Base-by-base conservation (phyloP, 2,797 vertebrate genomes). In the Antrozous pallidus region DNA sequence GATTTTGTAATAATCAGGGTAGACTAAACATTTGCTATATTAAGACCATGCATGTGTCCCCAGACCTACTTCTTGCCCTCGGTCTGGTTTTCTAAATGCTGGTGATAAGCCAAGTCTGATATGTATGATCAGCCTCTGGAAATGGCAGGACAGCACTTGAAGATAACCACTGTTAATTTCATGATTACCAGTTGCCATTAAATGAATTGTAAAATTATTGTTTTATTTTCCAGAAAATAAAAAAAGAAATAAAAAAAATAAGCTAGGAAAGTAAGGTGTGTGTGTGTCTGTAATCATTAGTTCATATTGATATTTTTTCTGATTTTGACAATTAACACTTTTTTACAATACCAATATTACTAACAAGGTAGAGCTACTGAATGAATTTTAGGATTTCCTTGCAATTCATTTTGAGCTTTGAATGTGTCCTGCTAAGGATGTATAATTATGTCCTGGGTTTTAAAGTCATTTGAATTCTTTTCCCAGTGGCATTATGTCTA, bases 1-100 rank as follows among this genome's bases (percentile, higher is more conserved):
- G 98, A 97, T 98, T 92, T 85, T 90, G 42, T 75, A 0, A 95
- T 98, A 97, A 97, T 98, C 98, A 97, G 97, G 94, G 97, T 98
- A 98, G 98, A 98, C 98, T 98, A 98, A 98, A 98, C 98, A 97
- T 99, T 99, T 97, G 98, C 98, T 98, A 98, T 71, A 98, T 96
- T 85, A 98, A 97, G 73, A 95, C 98, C 96, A 77, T 91, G 96
- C 97, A 96, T 97, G 98, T 98, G 98, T 98, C 98, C 95, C 97
- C 97, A 97, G 98, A 75, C 74, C 98, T 97, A 93, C 97, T 77
- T 87, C 56, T 73, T 83, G 79, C n/a, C 97, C 96, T 98, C 78
- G 96, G 97, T 96, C 97, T 98, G 98, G 98, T 96, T 97, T 97
- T 98, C 71, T 95, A 94, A 97, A 96, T 98, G 98, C 98, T 98